Evolutionary conservation across 2,113 vertebrate species (phyloP), one percentile per base, ranked within the genome.

Genomic region (Engystomops pustulosus): DNA sequence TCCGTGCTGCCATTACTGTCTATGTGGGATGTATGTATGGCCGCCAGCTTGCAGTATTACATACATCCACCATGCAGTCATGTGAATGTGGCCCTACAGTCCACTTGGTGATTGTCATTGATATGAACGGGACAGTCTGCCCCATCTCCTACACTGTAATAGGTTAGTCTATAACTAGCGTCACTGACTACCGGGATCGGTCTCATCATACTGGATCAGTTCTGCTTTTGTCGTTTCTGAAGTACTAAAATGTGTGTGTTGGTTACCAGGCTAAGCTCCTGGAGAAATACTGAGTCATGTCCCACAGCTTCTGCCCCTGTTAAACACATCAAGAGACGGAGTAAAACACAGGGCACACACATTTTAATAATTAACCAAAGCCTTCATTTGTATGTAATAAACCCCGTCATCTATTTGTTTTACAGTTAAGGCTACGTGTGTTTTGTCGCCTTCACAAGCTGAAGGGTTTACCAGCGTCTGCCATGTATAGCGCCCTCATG

Each of bases 201-300:
- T 65, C 60, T 7, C 6, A 15, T 6, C 17, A 23, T 32, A 65
- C 25, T 12, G 15, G 6, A 49, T 20, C 38, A 70, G 18, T 7
- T 10, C 17, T 41, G 67, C 15, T 36, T 3, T 41, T 23, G 15
- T 20, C 3, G 11, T 32, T 30, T 75, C 71, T 71, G n/a, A 45
- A 6, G 38, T 45, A 20, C 27, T 30, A 32, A 20, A 45, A 15
- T 30, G 58, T 32, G 32, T 79, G 30, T n/a, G 18, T 45, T 53
- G 47, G 72, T 76, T 53, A 76, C 72, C 15, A 30, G 12, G 8
- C 71, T 18, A 27, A 72, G 44, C 23, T 45, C n/a, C 17, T 44
- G 38, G 41, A 45, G 44, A 47, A 70, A 72, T 27, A 72, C 45
- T n/a, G 70, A 74, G 71, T 74, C 71, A 74, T 49, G 27, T 14